A percentile compares a stretch with the other conserved stretches of the same genome.
Conservation (phyloP, 1,140 invertebrate species). For the Vanessa atalanta region DNA sequence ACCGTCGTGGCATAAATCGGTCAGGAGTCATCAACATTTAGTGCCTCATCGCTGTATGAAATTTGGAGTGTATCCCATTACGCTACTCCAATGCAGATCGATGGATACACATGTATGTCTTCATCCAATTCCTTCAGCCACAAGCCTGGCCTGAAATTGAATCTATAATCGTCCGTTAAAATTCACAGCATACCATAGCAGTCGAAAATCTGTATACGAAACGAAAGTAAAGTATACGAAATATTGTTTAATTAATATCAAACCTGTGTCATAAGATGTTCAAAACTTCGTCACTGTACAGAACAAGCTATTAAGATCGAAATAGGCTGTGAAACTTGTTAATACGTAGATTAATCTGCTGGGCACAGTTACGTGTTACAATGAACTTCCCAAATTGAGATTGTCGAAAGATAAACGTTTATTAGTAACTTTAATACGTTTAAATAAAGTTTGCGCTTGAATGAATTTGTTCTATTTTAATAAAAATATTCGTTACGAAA, state of each 20-base stretch:
- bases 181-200: too few relatives aligned
- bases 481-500: background rate
- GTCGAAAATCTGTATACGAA: too few relatives aligned
- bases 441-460: background rate
- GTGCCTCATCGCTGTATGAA: too few relatives aligned
- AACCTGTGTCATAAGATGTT: background rate
- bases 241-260: background rate
- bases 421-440: background rate
- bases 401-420: slow-evolving; percentile 1
- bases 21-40: too few relatives aligned
- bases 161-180: too few relatives aligned
- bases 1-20: too few relatives aligned
- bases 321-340: slow-evolving; percentile 2
- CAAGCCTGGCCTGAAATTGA: too few relatives aligned
- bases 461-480: background rate
- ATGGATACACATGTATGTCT: too few relatives aligned
- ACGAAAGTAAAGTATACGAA: too few relatives aligned
- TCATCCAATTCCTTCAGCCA: too few relatives aligned
- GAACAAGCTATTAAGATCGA: slow-evolving; percentile 13
- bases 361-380: slow-evolving; percentile 2
- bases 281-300: slow-evolving; percentile 2
- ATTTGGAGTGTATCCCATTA: too few relatives aligned
- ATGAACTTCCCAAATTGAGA: slow-evolving; percentile 18
- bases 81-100: too few relatives aligned
- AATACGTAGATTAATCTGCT: slow-evolving; percentile 11